Evolutionary conservation across 2,113 vertebrate genomes (phyloP).

Genomic region (Pungitius pungitius): DNA sequence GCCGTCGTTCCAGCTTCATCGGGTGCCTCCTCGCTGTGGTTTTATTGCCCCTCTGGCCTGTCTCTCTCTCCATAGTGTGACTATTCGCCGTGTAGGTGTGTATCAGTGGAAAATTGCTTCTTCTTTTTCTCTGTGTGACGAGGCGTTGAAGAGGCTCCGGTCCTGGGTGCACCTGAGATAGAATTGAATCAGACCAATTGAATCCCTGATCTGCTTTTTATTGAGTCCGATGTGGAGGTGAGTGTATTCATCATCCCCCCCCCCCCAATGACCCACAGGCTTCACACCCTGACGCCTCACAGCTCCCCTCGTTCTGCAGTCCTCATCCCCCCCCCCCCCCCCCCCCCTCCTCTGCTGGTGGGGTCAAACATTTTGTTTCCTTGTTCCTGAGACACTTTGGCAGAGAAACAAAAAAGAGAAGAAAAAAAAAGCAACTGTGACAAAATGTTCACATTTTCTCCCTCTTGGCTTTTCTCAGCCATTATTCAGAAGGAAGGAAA

Average conservation of each 20-base stretch:
- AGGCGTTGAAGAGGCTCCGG: slow-evolving; percentile 47
- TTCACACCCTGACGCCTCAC: no score
- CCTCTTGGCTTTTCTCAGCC: slow-evolving; percentile 35
- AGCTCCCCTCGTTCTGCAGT: no score
- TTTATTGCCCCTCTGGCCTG: slow-evolving; percentile 28
- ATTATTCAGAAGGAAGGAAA: slow-evolving; percentile 48
- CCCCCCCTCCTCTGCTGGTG: not conserved
- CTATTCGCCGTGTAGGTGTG: slow-evolving; percentile 59
- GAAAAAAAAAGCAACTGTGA: slow-evolving; percentile 1
- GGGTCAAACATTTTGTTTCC: slow-evolving; percentile 43
- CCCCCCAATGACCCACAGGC: no score
- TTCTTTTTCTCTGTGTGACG: slow-evolving; percentile 31
- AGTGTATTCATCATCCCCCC: slow-evolving; percentile 48
- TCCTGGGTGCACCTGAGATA: slow-evolving; percentile 70
- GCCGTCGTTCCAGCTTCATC: slow-evolving; percentile 24
- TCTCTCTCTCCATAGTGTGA: slow-evolving; percentile 36
- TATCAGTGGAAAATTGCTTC: slow-evolving; percentile 46
- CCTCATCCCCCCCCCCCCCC: slow-evolving; percentile 9
- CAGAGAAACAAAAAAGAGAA: no score
- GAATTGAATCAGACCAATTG: slow-evolving; percentile 68
- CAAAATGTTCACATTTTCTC: slow-evolving; percentile 42
- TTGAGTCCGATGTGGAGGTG: slow-evolving; percentile 61
- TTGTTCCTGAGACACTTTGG: slow-evolving; percentile 9
- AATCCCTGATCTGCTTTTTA: slow-evolving; percentile 51
- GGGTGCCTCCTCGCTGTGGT: slow-evolving; percentile 7